Percentiles rank a stretch among this genome's conserved stretches.
phyloP scores from a whole-genome alignment of 2,888 invertebrate genomes.

The Endomychus coccineus region DNA sequence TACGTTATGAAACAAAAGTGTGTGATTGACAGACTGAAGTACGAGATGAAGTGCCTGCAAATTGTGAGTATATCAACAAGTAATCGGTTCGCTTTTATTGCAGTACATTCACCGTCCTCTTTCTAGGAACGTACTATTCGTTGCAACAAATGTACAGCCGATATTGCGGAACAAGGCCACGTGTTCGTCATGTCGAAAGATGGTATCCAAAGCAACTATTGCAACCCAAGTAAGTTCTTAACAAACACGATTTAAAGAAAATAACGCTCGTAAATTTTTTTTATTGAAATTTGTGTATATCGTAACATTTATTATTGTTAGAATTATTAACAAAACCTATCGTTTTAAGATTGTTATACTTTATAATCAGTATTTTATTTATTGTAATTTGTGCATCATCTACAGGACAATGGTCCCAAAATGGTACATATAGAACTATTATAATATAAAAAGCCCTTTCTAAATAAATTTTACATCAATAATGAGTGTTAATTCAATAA shows the following conservation, averaged over 20 bases:
- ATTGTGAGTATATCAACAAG: slow-evolving; percentile 35
- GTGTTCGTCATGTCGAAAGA: slow-evolving; percentile 76
- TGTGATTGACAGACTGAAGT: slow-evolving; percentile 57
- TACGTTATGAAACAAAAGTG: slow-evolving; percentile 59
- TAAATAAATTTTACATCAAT: too few species aligned
- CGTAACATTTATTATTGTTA: background rate
- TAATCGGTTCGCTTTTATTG: slow-evolving; percentile 11
- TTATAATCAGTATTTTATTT: too few species aligned
- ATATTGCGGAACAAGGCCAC: slow-evolving; percentile 58
- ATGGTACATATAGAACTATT: too few species aligned
- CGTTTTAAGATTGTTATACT: too few species aligned
- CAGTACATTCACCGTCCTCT: too few species aligned
- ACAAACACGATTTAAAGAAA: background rate
- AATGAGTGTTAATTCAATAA: too few species aligned
- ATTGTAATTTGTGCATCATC: too few species aligned
- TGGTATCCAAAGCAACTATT: slow-evolving; percentile 73
- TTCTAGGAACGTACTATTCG: too few species aligned
- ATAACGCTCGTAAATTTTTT: slow-evolving; percentile 4
- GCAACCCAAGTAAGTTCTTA: slow-evolving; percentile 56
- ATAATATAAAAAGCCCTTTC: too few species aligned
- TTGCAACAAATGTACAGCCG: slow-evolving; percentile 52
- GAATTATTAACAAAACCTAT: background rate
- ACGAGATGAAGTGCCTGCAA: slow-evolving; percentile 48
- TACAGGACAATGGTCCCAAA: too few species aligned
- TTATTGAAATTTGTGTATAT: background rate